Percentiles rank a stretch among this genome's conserved stretches.
phyloP scores from a whole-genome alignment of 1,140 invertebrate genomes.

The Cydia pomonella region DNA sequence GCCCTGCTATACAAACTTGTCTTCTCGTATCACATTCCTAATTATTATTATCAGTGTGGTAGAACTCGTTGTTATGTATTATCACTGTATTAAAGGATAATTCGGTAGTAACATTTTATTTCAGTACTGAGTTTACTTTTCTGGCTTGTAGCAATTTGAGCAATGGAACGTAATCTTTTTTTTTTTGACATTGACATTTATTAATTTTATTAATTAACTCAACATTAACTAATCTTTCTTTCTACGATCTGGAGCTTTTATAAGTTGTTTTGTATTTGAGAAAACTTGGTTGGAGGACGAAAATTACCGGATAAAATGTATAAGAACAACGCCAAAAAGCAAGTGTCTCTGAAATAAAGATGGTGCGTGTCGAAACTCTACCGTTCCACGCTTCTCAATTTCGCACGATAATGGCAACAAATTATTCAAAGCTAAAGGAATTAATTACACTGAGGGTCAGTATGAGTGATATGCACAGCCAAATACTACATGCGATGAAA shows the following conservation, averaged over 20 bases:
- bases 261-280: neutral
- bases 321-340: neutral
- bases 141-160: too few relatives aligned
- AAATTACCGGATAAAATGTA: neutral
- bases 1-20: too few relatives aligned
- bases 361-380: neutral
- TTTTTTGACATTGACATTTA: too few relatives aligned
- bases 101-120: too few relatives aligned
- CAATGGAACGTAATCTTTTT: too few relatives aligned
- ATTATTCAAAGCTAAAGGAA: conserved; percentile 60
- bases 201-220: too few relatives aligned
- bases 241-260: neutral
- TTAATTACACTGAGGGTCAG: conserved; percentile 52
- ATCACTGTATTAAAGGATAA: too few relatives aligned
- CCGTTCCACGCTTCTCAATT: neutral
- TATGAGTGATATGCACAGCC: conserved; percentile 52
- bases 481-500: conserved; percentile 58
- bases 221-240: too few relatives aligned
- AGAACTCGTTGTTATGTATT: too few relatives aligned
- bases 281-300: neutral
- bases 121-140: too few relatives aligned
- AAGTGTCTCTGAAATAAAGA: neutral
- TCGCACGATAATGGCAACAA: conserved; percentile 56
- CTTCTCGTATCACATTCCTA: too few relatives aligned
- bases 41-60: too few relatives aligned